These are phyloP conservation scores for Emys orbicularis DNA, from an alignment of 2,797 vertebrate species.

Conservation along the genomic window DNA sequence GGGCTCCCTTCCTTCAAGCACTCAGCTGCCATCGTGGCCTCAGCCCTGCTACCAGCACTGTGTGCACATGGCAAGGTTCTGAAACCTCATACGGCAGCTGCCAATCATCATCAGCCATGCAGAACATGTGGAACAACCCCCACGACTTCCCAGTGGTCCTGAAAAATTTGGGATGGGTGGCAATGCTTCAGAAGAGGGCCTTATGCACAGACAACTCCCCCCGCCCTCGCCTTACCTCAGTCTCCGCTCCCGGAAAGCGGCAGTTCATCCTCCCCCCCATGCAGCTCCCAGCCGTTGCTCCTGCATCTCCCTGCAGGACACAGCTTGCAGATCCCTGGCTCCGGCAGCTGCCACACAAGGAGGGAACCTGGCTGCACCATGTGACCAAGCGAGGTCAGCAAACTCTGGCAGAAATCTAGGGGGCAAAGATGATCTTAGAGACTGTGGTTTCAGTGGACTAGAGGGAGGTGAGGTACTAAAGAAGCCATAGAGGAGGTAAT, in stretches of 20 bases:
- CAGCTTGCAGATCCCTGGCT: neutral
- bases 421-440: neutral
- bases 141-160: neutral
- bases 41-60: neutral
- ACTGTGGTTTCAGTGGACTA: neutral
- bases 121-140: rapidly evolving
- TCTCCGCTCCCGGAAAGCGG: neutral
- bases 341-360: neutral
- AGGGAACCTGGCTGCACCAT: neutral
- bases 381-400: neutral
- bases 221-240: no score
- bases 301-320: neutral
- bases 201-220: neutral
- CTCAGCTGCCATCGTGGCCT: neutral
- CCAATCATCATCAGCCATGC: rapidly evolving
- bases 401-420: neutral
- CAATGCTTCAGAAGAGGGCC: neutral
- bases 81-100: neutral
- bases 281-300: neutral
- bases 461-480: neutral
- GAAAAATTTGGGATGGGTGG: neutral
- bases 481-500: neutral
- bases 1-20: neutral
- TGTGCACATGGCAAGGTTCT: neutral
- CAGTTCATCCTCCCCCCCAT: neutral